Percentiles rank a stretch among this genome's conserved stretches.
Evolutionary conservation across 2,113 vertebrate genomes (phyloP).

Genomic region (Ophthalmolycus amberensis): DNA sequence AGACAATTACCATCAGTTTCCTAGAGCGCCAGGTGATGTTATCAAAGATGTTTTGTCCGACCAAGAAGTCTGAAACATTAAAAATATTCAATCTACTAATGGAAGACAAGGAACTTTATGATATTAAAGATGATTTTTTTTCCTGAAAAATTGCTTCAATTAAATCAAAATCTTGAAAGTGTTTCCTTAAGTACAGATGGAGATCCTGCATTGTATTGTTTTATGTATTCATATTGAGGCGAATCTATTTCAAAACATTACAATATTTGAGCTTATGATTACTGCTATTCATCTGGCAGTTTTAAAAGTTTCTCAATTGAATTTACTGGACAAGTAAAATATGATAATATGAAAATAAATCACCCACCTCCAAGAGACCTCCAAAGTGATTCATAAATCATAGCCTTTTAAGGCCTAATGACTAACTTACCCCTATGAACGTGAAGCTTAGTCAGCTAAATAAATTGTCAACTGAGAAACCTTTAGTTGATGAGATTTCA

Average conservation of each 20-base stretch:
- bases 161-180: background rate
- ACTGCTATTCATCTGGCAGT: no score
- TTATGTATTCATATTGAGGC: background rate
- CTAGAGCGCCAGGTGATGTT: background rate
- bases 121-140: background rate
- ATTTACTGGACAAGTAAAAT: background rate
- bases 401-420: background rate
- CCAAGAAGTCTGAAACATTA: background rate
- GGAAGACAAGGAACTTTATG: background rate
- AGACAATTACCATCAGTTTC: background rate
- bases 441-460: conserved; percentile 1
- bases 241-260: no score
- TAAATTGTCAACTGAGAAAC: background rate
- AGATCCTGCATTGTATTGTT: background rate
- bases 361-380: background rate
- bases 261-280: background rate
- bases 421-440: background rate
- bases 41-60: background rate
- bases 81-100: background rate
- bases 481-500: background rate
- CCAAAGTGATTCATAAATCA: background rate
- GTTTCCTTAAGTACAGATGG: background rate
- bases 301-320: background rate
- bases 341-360: background rate
- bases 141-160: background rate